These are phyloP conservation scores for Plagiodera versicolora DNA, from an alignment of 2,888 invertebrate species.

Conservation along the genomic window DNA sequence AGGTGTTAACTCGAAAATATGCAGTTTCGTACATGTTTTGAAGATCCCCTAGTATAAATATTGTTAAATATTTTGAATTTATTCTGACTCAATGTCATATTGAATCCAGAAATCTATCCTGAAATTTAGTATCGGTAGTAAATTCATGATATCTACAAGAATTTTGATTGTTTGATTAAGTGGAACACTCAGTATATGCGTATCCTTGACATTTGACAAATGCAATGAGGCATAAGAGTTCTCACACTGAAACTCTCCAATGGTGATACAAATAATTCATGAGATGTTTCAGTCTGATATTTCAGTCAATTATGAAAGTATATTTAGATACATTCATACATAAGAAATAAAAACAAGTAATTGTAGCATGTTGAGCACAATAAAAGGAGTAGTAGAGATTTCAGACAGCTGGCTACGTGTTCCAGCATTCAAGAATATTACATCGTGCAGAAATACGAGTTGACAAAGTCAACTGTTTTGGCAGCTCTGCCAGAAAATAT, in stretches of 20 bases:
- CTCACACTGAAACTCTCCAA: neutral
- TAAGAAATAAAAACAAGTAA: conserved; percentile 18
- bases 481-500: neutral
- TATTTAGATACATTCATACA: conserved; percentile 20
- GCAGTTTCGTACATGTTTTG: too few species aligned
- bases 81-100: too few species aligned
- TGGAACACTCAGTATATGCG: too few species aligned
- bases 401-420: conserved; percentile 12
- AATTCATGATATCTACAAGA: too few species aligned
- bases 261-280: neutral
- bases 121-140: too few species aligned
- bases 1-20: too few species aligned
- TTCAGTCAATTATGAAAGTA: conserved; percentile 13
- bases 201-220: too few species aligned
- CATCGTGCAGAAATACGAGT: conserved; percentile 15
- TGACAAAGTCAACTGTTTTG: conserved; percentile 18
- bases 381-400: conserved; percentile 12
- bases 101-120: too few species aligned
- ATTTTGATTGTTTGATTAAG: too few species aligned
- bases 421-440: conserved; percentile 17
- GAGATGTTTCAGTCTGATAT: neutral
- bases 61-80: too few species aligned
- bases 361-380: conserved; percentile 18
- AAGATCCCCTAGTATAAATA: too few species aligned
- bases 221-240: neutral